Base-by-base conservation (phyloP, 1,140 invertebrate species). In the Saxidomus purpurata region DNA sequence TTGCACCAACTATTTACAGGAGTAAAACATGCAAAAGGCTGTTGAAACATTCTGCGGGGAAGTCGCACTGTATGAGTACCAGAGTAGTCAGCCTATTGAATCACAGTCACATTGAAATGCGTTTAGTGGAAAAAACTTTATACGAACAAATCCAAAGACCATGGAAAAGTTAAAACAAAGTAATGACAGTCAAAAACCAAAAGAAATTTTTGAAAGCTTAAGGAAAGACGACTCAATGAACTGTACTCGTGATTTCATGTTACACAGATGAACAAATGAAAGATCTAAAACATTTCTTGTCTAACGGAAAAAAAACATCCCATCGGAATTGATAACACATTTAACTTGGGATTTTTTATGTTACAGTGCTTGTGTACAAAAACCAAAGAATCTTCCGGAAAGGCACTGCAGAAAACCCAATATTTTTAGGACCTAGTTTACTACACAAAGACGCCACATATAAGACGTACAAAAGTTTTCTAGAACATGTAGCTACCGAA, bases 241-340 rank as follows among this genome's bases (percentile, higher is more conserved):
- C 17, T 40, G 52, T 31, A 13, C 25, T 40, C 59, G 79, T 38
- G 79, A 63, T 38, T 63, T 61, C 36, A 19, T 55, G 76, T 19
- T 79, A 79, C 34, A 79, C 76, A 55, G 17, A 79, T 1, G 47
- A 79, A 36, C 76, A 79, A 79, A 82, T 82, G 22, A 38, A n/a
- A 63, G 59, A 82, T 22, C 25, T 82, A 19, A 82, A 55, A 63
- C 31, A 82, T 6, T 67, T 82, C 25, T 25, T 82, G n/a, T 17
- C 8, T 43, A 40, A 82, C 0, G n/a, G 28, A 8, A 82, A 63
- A 13, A n/a, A 43, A 43, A 13, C 59, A 38, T 31, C 80, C 80
- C 8, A 67, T 82, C 1, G 80, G 80, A 43, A 82, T 82, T 38
- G 80, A 82, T 22, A 82, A 59, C 63, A 82, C 80, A 15, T 82